Percentiles rank a stretch among this genome's conserved stretches.
phyloP scores from a whole-genome alignment of 2,113 vertebrate genomes.

The Ceyx margarethae region DNA sequence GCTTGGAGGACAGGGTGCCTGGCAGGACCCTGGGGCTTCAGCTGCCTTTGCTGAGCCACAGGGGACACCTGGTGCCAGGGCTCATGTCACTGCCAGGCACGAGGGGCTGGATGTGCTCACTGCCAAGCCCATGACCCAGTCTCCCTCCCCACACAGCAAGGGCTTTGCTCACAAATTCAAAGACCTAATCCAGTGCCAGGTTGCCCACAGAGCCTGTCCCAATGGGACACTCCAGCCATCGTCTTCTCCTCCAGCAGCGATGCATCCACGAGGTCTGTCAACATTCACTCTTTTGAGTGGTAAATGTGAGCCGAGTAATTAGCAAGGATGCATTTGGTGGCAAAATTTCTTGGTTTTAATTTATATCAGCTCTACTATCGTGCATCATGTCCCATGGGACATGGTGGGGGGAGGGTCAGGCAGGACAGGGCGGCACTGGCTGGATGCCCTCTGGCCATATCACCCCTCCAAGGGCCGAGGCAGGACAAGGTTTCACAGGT shows the following conservation, averaged over 20 bases:
- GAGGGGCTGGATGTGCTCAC: not conserved
- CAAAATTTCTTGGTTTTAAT: not conserved
- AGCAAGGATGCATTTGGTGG: not conserved
- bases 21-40: not conserved
- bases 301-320: not conserved
- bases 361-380: not conserved
- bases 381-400: not conserved
- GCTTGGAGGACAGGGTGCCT: not conserved
- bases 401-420: not conserved
- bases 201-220: not conserved
- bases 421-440: not conserved
- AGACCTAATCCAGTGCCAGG: not conserved
- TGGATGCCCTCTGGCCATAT: accelerated
- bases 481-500: not conserved
- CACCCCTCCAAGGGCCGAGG: accelerated
- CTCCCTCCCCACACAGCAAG: not conserved
- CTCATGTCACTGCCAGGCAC: not conserved
- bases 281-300: not conserved
- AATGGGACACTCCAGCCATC: not conserved
- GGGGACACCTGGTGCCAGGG: not conserved
- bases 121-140: not conserved
- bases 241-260: not conserved
- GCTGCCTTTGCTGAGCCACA: not conserved
- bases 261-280: not conserved
- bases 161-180: not conserved